Evolutionary conservation across 2,888 invertebrate species (phyloP), one percentile per base, ranked within the genome.

Genomic region (Sylvicola cinctus): DNA sequence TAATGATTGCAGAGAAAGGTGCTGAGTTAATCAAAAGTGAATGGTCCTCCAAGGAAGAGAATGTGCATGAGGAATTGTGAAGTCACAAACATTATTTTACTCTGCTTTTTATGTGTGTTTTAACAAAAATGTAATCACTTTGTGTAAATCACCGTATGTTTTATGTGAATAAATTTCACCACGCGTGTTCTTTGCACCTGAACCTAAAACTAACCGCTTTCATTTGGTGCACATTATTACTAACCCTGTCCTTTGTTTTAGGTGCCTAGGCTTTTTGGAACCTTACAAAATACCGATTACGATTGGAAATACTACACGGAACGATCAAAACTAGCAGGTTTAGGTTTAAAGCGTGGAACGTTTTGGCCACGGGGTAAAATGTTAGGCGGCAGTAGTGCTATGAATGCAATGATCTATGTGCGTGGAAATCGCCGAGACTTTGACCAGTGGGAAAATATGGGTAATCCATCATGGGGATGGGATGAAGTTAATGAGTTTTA

Each of bases 401-500:
- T 72, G 3, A 77, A 77, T 49, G 68, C 61, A 11, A 70, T 76
- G 72, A 36, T 74, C 1, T 70, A 76, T 46, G 48, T 71, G 0
- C 56, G 69, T 3, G 77, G 77, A 0, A 69, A 70, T 49, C 61
- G 65, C 3, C 45, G 47, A 3, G 77, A 78, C 47, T 78, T 65
- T 45, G 68, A 78, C 44, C 46, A 54, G 1, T 78, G 78, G 77
- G 60, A 61, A 8, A 44, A 46, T 1, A 29, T 58, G 27, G 76
- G 76, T 0, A 75, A 70, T 44, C 39, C 47, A 0, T 70, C 68
- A 1, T 78, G 78, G 78, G 59, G 76, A 2, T 85, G 69, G 52
- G 68, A 81, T 17, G 74, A 79, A 40, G 67, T 84, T 0, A 51
- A 83, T 31, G 72, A 73, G 0, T 83, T 79, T 49, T 87, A 84